Conservation (phyloP, 2,888 invertebrate species). For the Sphaerophoria taeniata region DNA sequence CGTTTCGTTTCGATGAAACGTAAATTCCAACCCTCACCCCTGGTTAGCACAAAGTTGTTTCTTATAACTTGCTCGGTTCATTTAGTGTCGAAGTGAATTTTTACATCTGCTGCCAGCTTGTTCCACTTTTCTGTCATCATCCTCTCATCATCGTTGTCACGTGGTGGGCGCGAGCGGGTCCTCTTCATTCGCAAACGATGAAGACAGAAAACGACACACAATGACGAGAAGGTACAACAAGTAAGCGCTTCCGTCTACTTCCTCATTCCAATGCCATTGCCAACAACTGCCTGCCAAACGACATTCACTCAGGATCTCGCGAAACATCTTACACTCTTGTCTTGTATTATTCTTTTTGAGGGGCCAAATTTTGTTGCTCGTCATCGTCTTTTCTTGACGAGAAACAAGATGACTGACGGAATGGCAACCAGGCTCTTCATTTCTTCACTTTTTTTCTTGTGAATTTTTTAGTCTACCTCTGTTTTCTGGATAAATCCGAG, state of each 20-base stretch:
- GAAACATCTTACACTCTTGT: conserved; percentile 26
- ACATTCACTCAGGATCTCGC: conserved; percentile 11
- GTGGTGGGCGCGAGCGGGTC: conserved; percentile 6
- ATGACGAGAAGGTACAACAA: conserved; percentile 63
- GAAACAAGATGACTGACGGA: conserved; percentile 62
- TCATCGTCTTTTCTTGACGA: conserved; percentile 66
- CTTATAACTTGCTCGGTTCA: conserved; percentile 61
- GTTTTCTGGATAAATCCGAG: conserved; percentile 32
- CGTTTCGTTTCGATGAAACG: conserved; percentile 23
- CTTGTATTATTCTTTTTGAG: conserved; percentile 28
- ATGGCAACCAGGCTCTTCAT: conserved; percentile 52
- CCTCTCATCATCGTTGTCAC: conserved; percentile 64
- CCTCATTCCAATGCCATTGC: neutral
- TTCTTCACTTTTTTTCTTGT: conserved; percentile 42
- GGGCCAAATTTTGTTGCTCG: conserved; percentile 59
- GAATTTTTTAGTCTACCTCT: conserved; percentile 53
- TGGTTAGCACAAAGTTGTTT: conserved; percentile 22
- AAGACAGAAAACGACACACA: neutral
- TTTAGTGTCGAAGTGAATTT: conserved; percentile 73
- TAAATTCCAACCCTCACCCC: conserved; percentile 31
- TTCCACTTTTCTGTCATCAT: conserved; percentile 73
- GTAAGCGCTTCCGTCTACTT: conserved; percentile 62
- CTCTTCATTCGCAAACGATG: neutral
- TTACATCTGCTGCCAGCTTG: conserved; percentile 74
- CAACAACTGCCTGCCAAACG: neutral